Evolutionary conservation across 2,888 invertebrate genomes (phyloP), one percentile per base, ranked within the genome.

Genomic region (Ctenicera cuprea): DNA sequence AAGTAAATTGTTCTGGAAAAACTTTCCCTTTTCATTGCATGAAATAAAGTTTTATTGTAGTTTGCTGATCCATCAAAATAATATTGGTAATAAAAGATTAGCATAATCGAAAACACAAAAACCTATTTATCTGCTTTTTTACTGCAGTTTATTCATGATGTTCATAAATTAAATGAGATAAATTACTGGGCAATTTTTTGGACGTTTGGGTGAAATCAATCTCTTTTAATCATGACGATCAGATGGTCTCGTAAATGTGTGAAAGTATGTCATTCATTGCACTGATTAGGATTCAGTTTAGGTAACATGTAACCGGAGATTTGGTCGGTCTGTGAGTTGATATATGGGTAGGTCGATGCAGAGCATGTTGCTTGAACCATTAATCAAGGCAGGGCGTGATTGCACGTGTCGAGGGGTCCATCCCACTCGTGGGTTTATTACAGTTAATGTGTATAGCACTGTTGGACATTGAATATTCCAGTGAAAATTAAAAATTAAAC

Each of bases 291-390:
- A 80, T 80, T 81, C 79, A 77, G 79, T 79, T 75, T 77, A 77
- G 77, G 80, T 79, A 81, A 78, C 80, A 76, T 78, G 79, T 79
- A 80, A 79, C 80, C 79, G 80, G 80, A 82, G 81, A 82, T 82
- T 82, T 80, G 81, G 81, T 76, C 81, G 79, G 78, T 79, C 76
- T 80, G 78, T 74, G 76, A 74, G 78, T 79, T 85, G 85, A 85
- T 85, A 83, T 84, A 85, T 85, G 83, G 81, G 81, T 83, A 82
- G 85, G 83, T 83, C 85, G 85, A 85, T 85, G 84, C 84, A 81
- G 81, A 85, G 83, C 84, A 84, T 83, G 84, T 83, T 84, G 83
- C 81, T 79, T 78, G 80, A 76, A 80, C 83, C 84, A 85, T 85
- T 85, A 85, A 85, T 85, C 85, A 85, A 81, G 78, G 80, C 83